A percentile compares a stretch with the other conserved stretches of the same genome.
These are phyloP conservation scores for Thelaira solivaga DNA, from an alignment of 2,888 invertebrate species.

Conservation along the genomic window DNA sequence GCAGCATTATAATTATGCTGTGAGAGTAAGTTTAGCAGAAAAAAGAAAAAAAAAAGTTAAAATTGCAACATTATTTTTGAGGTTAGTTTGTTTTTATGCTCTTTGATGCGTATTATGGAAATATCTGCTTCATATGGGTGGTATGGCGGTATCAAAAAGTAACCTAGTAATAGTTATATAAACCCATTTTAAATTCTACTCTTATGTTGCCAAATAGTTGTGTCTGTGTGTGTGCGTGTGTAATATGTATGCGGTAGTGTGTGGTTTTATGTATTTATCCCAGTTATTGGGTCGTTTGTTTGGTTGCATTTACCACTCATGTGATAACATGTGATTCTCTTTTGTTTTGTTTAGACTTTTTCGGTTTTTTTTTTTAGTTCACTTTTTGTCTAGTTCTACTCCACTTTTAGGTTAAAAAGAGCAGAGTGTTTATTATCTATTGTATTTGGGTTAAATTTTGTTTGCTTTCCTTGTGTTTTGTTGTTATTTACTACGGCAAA, in stretches of 20 bases:
- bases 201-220: no score
- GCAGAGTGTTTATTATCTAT: not conserved
- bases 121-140: not conserved
- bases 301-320: conserved; percentile 46
- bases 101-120: conserved; percentile 34
- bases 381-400: conserved; percentile 10
- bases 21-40: conserved; percentile 18
- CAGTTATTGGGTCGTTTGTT: conserved; percentile 58
- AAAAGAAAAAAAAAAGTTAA: conserved; percentile 25
- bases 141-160: conserved; percentile 19
- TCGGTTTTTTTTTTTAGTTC: not conserved
- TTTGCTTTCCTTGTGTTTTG: not conserved
- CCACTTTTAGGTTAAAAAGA: conserved; percentile 2
- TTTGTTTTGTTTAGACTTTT: conserved; percentile 45
- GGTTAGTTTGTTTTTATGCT: conserved; percentile 34
- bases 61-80: conserved; percentile 46
- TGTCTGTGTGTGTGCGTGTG: not conserved
- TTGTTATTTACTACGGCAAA: not conserved
- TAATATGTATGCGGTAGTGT: not conserved
- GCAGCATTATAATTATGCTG: conserved; percentile 15
- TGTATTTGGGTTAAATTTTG: conserved; percentile 34
- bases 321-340: conserved; percentile 62
- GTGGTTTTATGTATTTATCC: conserved; percentile 17
- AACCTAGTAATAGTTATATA: conserved; percentile 29
- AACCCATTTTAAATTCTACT: not conserved